phyloP scores from a whole-genome alignment of 2,113 vertebrate species.

The Lepus timidus region DNA sequence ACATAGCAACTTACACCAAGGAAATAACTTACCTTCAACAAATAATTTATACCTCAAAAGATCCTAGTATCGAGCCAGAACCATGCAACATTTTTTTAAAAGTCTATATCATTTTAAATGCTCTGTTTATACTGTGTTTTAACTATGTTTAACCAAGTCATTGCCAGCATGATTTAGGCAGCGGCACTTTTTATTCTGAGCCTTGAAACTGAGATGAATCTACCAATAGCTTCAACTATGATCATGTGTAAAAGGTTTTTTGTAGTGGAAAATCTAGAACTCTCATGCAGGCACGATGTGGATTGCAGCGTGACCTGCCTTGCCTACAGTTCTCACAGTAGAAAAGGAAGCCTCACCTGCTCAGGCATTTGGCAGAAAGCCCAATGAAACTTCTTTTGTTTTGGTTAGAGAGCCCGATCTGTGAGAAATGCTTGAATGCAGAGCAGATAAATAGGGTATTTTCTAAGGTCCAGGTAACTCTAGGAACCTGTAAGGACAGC shows the following conservation, averaged over 20 bases:
- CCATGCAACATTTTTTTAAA: not conserved
- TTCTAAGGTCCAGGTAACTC: constrained; percentile 36
- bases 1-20: not conserved
- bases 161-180: not conserved
- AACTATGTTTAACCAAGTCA: not conserved
- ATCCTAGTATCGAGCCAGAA: not conserved
- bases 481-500: not conserved
- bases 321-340: constrained; percentile 69
- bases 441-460: not conserved
- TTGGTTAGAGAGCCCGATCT: constrained; percentile 67
- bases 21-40: constrained; percentile 16
- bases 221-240: constrained; percentile 42
- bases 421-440: constrained; percentile 74
- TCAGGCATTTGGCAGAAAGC: constrained; percentile 74
- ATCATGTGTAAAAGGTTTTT: constrained; percentile 78
- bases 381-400: constrained; percentile 80
- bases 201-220: constrained; percentile 62
- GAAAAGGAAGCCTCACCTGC: constrained; percentile 70
- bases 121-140: constrained; percentile 9
- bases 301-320: constrained; percentile 38
- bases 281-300: constrained; percentile 25
- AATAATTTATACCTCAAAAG: not conserved
- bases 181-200: constrained; percentile 69
- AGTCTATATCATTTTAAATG: not conserved
- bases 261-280: constrained; percentile 53